Percentiles rank a stretch among this genome's conserved stretches.
These are phyloP conservation scores for Phoxinus phoxinus DNA, from an alignment of 2,113 vertebrate genomes.

Conservation along the genomic window DNA sequence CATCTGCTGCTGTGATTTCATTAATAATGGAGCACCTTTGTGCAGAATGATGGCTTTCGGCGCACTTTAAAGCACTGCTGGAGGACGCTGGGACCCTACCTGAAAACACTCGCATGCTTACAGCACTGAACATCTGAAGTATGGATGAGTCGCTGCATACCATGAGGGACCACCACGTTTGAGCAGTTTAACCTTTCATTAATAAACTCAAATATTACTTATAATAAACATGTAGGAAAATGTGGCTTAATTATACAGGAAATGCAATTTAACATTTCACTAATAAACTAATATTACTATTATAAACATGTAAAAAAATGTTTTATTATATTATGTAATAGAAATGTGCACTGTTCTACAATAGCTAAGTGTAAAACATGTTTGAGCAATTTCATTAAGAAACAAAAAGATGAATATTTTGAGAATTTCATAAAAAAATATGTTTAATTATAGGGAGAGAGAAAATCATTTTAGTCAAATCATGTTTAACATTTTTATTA, in stretches of 20 bases:
- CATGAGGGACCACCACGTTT: not conserved
- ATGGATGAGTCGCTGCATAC: not conserved
- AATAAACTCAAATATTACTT: not conserved
- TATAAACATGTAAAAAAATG: not conserved
- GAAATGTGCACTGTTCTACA: not conserved
- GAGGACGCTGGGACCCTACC: conserved; percentile 5
- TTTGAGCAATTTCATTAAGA: not conserved
- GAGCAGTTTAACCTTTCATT: not conserved
- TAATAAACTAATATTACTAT: not conserved
- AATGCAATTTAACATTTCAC: not conserved
- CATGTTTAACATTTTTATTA: no score
- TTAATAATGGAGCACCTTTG: conserved; percentile 77
- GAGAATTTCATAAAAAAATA: not conserved
- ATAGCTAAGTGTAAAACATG: no score
- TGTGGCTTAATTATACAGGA: not conserved
- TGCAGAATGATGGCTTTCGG: conserved; percentile 49
- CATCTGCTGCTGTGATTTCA: conserved; percentile 72
- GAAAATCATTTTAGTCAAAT: no score
- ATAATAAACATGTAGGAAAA: not conserved
- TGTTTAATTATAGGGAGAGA: not conserved
- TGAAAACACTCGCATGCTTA: conserved; percentile 7
- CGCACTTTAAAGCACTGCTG: conserved; percentile 7
- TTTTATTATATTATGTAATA: not conserved
- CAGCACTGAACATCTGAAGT: not conserved
- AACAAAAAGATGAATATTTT: not conserved